Evolutionary conservation across 2,797 vertebrate genomes (phyloP), one percentile per base, ranked within the genome.

Genomic region (Scleropages formosus): DNA sequence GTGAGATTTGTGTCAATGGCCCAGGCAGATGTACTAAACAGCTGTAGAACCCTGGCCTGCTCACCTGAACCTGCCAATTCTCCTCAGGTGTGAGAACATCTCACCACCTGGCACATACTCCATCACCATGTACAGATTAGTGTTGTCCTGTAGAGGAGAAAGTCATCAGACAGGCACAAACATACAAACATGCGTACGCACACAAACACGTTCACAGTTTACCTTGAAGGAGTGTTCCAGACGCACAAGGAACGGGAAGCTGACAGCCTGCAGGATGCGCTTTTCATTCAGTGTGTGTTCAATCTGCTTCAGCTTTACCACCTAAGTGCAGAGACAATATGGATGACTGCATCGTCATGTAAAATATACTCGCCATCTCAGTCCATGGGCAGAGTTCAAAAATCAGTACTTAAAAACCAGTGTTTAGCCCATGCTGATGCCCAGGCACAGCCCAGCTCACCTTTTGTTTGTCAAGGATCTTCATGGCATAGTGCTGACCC

Each of bases 391-490:
- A n/a, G 8, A 8, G 13, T 63, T 12, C 22, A 24, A 69, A 47
- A 49, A 46, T 13, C 53, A 13, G 13, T 58, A n/a, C 58, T 58
- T 39, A 24, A 69, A 47, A 49, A 46, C 13, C 53, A 13, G 13
- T 58, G n/a, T 58, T 58, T 39, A 7, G 51, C 65, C 67, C 22
- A 12, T 10, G 67, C 47, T 12, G 31, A 31, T 11, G 27, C 7
- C 26, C 8, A 26, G 63, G 20, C 20, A 22, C 31, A 46, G 49
- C 4, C 10, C n/a, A 44, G 27, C 75, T 77, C 81, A 96, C 95
- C 95, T 98, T 98, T 88, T 98, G 95, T 92, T 97, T 98, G 88
- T 98, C 96, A 74, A 98, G 93, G 87, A 97, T 96, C 89, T 97
- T 98, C 96, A 97, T 98, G 80, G 96, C 96, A 68, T 91, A 98